phyloP scores from a whole-genome alignment of 92 coral and sea anemone species.

The Anthopleura xanthogrammica region DNA sequence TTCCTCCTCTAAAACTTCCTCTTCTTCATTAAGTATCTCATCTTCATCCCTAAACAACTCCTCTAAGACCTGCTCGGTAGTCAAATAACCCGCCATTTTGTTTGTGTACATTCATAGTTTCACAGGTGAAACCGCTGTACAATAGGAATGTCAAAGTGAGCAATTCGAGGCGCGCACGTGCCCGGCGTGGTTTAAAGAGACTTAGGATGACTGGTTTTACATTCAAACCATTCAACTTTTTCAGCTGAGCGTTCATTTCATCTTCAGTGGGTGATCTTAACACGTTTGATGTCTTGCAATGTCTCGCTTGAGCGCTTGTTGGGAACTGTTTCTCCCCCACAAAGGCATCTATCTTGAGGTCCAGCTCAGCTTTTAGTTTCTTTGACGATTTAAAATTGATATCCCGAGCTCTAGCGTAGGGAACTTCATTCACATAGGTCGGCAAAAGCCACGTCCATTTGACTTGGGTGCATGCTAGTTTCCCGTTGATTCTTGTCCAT shows the following conservation, averaged over 20 bases:
- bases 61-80: constrained; percentile 7
- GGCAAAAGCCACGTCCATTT: constrained; percentile 34
- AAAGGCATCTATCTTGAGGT: neutral
- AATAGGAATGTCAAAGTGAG: constrained; percentile 8
- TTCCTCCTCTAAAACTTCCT: constrained; percentile 6
- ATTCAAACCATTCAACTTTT: constrained; percentile 14
- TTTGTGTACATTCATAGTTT: neutral
- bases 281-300: neutral
- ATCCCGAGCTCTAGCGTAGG: constrained; percentile 15
- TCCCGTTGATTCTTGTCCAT: constrained; percentile 25
- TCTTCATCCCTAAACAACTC: constrained; percentile 8
- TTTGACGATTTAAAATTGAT: constrained; percentile 19
- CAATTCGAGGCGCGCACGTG: constrained; percentile 12
- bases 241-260: constrained; percentile 21
- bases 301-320: neutral
- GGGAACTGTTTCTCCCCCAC: neutral
- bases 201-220: constrained; percentile 2
- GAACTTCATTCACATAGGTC: constrained; percentile 13
- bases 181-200: constrained; percentile 11
- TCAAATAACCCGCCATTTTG: constrained; percentile 20
- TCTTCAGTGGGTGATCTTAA: constrained; percentile 11
- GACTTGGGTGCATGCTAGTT: constrained; percentile 23
- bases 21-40: neutral
- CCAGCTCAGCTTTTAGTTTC: constrained; percentile 9
- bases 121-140: constrained; percentile 20